A percentile compares a stretch with the other conserved stretches of the same genome.
Conservation (phyloP, 2,797 vertebrate species). For the Muraenolepis orangiensis region DNA sequence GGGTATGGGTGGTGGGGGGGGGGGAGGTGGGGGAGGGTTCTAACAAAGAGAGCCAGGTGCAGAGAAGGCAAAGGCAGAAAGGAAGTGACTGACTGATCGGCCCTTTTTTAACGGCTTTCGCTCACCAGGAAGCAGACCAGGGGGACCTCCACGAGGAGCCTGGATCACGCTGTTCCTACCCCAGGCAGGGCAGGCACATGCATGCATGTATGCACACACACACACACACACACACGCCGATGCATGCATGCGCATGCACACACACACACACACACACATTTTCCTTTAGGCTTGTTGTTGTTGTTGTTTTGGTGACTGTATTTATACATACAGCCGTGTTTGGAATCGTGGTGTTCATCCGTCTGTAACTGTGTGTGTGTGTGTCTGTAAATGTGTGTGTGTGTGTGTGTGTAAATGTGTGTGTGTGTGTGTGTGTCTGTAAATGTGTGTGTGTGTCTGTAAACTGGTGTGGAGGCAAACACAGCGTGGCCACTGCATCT, state of each 20-base stretch:
- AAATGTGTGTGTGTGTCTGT: background rate
- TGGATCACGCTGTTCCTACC: slow-evolving; percentile 38
- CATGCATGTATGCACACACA: slow-evolving; percentile 4
- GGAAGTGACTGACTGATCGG: slow-evolving; percentile 59
- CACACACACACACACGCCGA: slow-evolving; percentile 10
- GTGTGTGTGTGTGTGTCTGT: background rate
- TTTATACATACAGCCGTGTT: slow-evolving; percentile 8
- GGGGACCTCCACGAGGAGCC: slow-evolving; percentile 55
- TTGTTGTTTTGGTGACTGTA: slow-evolving; percentile 14
- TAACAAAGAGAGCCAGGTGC: background rate
- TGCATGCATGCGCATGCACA: slow-evolving; percentile 1
- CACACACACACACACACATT: slow-evolving; percentile 12
- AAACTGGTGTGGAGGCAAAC: slow-evolving; percentile 6
- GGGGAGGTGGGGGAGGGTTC: slow-evolving; percentile 59
- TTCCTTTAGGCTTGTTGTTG: no score
- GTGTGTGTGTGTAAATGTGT: background rate
- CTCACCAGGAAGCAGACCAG: slow-evolving; percentile 63
- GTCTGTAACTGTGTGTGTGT: no score
- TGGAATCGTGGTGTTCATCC: background rate
- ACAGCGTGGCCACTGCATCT: background rate
- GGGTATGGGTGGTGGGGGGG: no score
- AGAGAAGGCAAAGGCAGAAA: slow-evolving; percentile 16
- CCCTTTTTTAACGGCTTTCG: slow-evolving; percentile 70
- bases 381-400: slow-evolving; percentile 1
- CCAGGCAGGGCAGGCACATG: background rate